Evolutionary conservation across 2,888 invertebrate genomes (phyloP).

Genomic region (Anarsia innoxiella): DNA sequence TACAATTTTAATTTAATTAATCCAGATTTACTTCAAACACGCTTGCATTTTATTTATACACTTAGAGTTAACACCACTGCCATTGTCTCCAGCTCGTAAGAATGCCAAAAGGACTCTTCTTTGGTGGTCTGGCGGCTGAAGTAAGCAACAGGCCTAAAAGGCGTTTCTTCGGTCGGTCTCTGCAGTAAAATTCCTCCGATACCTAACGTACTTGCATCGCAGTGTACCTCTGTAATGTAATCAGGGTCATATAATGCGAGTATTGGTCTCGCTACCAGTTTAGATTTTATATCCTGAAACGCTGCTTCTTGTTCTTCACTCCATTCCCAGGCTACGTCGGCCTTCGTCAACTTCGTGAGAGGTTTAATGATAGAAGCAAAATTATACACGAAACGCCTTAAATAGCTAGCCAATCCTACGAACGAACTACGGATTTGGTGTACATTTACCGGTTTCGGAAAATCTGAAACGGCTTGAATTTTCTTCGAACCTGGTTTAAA

Average conservation of each 20-base stretch:
- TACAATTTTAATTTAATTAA: too few relatives aligned
- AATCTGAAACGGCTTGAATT: slow-evolving; percentile 21
- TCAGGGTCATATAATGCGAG: slow-evolving; percentile 12
- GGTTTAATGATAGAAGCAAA: slow-evolving; percentile 11
- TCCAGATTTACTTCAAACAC: too few relatives aligned
- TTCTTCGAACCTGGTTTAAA: slow-evolving; percentile 5
- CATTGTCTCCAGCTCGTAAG: slow-evolving; percentile 33
- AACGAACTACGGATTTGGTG: slow-evolving; percentile 27
- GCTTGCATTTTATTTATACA: too few relatives aligned
- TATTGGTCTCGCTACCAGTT: slow-evolving; percentile 7
- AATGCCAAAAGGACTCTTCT: slow-evolving; percentile 26
- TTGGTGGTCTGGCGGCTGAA: slow-evolving; percentile 25
- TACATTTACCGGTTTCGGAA: slow-evolving; percentile 19
- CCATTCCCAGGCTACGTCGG: slow-evolving; percentile 8
- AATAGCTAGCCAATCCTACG: slow-evolving; percentile 23
- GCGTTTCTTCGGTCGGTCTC: neutral
- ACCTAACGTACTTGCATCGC: slow-evolving; percentile 26
- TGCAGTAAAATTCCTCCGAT: slow-evolving; percentile 27
- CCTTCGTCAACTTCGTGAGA: slow-evolving; percentile 8
- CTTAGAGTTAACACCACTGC: slow-evolving; percentile 29
- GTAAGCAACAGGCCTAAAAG: slow-evolving; percentile 22
- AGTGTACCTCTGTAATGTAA: slow-evolving; percentile 5
- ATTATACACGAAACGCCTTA: slow-evolving; percentile 23
- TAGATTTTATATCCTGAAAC: slow-evolving; percentile 5
- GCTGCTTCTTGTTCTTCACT: slow-evolving; percentile 9